Base-by-base conservation (phyloP, 2,113 vertebrate genomes). In the Bufo bufo region DNA sequence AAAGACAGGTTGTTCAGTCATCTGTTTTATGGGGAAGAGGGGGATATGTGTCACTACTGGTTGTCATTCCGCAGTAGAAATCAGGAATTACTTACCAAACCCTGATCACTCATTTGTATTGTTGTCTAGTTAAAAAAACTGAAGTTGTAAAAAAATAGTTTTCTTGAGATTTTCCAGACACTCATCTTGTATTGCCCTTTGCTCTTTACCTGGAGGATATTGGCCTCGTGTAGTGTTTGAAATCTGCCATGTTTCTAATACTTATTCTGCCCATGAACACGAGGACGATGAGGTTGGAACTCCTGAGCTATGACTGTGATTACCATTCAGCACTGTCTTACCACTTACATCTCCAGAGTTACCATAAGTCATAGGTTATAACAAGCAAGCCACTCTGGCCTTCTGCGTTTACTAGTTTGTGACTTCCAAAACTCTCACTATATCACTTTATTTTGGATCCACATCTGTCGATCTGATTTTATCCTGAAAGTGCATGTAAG, bases 1-100 rank as follows among this genome's bases (percentile, higher is more conserved):
- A 63, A 20, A 77, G 84, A 85, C 84, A 85, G 71, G 84, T 77
- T 77, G 43, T 49, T 77, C 52, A 59, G 72, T 75, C 54, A 85
- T 14, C 71, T 77, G 56, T 85, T 59, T 58, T 69, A 85, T 16
- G 66, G 47, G 16, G 23, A 71, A 75, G 20, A 12, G 1, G 61
- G 45, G 81, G 59, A 6, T 59, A 49, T 63, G 33, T 74, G 74
- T 84, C 47, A 78, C 59, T 49, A 63, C 61, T 59, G 20, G 33
- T 59, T 85, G 72, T 59, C 72, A 59, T 63, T 23, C 61, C n/a
- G 49, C 54, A 49, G 84, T 49, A 54, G 72, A 77, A 50, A 77
- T 86, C 75, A 86, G 74, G 47, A 85, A 78, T 66, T 52, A 78
- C 6, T 47, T 16, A 63, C 45, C n/a, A 82, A 61, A 65, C 63